These are phyloP conservation scores for Amphiprion clarkii DNA, from an alignment of 2,797 vertebrate genomes.

Conservation along the genomic window DNA sequence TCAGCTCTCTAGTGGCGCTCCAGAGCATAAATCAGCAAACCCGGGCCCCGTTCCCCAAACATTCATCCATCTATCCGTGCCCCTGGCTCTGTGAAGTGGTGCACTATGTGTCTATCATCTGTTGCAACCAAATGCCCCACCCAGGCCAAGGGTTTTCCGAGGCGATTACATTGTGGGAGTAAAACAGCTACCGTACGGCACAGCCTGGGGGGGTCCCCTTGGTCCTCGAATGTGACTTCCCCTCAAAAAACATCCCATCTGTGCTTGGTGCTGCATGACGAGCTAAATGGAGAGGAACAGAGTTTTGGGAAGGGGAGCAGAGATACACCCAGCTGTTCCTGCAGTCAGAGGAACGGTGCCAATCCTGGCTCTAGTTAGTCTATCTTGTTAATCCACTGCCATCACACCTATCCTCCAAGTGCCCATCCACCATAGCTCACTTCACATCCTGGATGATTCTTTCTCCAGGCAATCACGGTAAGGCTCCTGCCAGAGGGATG, in stretches of 20 bases:
- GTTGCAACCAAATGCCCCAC: conserved; percentile 30
- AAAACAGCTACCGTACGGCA: conserved; percentile 26
- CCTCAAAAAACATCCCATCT: conserved; percentile 59
- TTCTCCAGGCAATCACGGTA: conserved; percentile 22
- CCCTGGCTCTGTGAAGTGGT: conserved; percentile 27
- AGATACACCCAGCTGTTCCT: conserved; percentile 61
- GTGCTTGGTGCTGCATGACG: conserved; percentile 57
- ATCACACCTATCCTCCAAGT: conserved; percentile 41
- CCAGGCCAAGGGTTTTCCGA: conserved; percentile 26
- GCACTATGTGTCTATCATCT: conserved; percentile 43
- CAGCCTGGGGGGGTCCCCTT: conserved; percentile 50
- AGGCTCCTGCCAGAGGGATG: neutral
- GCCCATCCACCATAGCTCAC: conserved; percentile 24
- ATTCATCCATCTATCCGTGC: conserved; percentile 51
- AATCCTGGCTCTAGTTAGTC: conserved; percentile 51
- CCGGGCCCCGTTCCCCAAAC: conserved; percentile 40
- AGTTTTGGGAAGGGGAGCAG: conserved; percentile 50
- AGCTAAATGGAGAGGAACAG: conserved; percentile 69
- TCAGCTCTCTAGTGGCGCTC: conserved; percentile 70
- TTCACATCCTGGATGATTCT: conserved; percentile 22
- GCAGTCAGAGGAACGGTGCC: conserved; percentile 27
- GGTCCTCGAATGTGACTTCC: conserved; percentile 47
- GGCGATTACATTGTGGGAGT: conserved; percentile 35
- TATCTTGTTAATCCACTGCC: conserved; percentile 54
- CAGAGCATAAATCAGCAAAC: conserved; percentile 74